Evolutionary conservation across 2,797 vertebrate species (phyloP), one percentile per base, ranked within the genome.

Genomic region (Decapterus maruadsi): DNA sequence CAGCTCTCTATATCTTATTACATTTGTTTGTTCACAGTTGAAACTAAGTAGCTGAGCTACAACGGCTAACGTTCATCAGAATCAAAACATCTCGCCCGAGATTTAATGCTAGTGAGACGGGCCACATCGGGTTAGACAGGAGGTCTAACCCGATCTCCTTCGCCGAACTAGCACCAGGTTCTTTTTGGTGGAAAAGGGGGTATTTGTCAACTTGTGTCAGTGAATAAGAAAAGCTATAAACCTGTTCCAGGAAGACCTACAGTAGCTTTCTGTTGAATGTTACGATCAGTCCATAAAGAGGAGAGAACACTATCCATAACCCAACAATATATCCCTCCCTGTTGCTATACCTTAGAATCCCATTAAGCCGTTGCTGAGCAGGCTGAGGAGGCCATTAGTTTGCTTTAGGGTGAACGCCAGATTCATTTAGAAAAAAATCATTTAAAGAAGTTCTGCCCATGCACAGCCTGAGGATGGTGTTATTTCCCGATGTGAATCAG

Each of bases 341-440:
- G 13, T 55, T 53, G 45, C 62, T 19, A 42, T 54, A 64, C 50
- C 62, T 57, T 74, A 50, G 71, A 77, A 76, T 78, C 72, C 61
- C 67, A 68, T 80, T 80, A 64, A 55, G 56, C 65, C 36, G 22
- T 54, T 54, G 71, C 53, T 61, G 62, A 72, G 64, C 68, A 68
- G 66, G 38, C 54, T 42, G 54, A 65, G 42, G 70, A 75, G 67
- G 43, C 58, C 62, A 55, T 73, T 79, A 69, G 29, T 36, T 50
- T 72, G 10, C 76, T 79, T 76, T 53, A 31, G 65, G 46, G 68
- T 77, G 55, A 57, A 73, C 78, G 53, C 65, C 65, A 63, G 46
- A 83, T 77, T 85, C 2, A 74, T 83, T 79, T 81, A 0, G 11
- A 74, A 56, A 75, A 75, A 78, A 61, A 14, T 40, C 43, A 80